phyloP scores from a whole-genome alignment of 1,140 invertebrate genomes.

The Pararge aegeria region DNA sequence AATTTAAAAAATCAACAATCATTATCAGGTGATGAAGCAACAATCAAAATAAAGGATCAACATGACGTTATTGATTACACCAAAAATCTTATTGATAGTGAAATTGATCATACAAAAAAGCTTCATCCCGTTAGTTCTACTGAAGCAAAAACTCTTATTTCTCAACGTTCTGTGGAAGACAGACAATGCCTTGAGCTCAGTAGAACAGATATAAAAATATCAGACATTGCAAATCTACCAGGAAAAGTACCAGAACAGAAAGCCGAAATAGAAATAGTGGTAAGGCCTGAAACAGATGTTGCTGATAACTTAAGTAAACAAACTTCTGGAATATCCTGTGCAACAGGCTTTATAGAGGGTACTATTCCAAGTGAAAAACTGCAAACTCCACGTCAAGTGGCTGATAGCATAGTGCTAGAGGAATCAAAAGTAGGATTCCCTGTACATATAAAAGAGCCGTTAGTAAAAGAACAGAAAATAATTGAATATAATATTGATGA shows the following conservation, averaged over 20 bases:
- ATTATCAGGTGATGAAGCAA: background rate
- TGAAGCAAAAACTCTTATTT: background rate
- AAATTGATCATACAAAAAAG: background rate
- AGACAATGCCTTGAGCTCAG: background rate
- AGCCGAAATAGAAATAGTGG: background rate
- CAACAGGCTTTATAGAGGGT: background rate
- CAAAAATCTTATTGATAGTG: background rate
- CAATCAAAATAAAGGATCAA: too few species aligned
- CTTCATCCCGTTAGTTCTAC: background rate
- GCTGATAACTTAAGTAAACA: background rate
- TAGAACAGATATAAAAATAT: background rate
- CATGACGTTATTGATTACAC: background rate
- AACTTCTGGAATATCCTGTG: background rate
- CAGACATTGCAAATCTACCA: background rate
- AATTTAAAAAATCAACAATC: background rate
- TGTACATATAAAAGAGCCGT: background rate
- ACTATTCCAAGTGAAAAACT: background rate
- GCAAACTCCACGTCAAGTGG: background rate
- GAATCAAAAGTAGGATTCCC: background rate
- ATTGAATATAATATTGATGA: background rate
- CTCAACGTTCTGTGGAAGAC: background rate
- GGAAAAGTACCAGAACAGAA: background rate
- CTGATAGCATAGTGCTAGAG: background rate
- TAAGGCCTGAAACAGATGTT: background rate
- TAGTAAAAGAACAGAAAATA: background rate